Evolutionary conservation across 1,140 invertebrate species (phyloP), one percentile per base, ranked within the genome.

Genomic region (Samia ricini): DNA sequence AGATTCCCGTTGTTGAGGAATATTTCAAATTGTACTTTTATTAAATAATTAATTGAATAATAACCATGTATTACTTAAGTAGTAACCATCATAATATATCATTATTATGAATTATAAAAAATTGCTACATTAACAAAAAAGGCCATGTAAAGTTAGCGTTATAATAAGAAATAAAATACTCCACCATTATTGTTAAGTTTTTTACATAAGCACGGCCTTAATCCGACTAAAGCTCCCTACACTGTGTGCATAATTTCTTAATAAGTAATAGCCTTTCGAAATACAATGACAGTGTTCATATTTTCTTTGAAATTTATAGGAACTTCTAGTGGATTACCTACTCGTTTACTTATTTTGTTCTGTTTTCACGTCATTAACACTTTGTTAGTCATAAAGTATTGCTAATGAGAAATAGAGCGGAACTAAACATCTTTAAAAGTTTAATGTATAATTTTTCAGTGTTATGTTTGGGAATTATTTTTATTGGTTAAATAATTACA

Each of bases 311-410:
- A 74, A 80, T 82, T 80, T 79, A 84, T 79, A 71, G 76, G 67
- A 63, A 71, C 62, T 76, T 71, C 67, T 68, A 72, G 65, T 60
- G 69, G 71, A 71, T 67, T 73, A 63, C 61, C 62, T 61, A 71
- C 56, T 60, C 70, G 67, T 80, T 78, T 79, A 82, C 83, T 81
- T 83, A 81, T 81, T 78, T 84, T 81, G 75, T 76, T 66, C 72
- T 83, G 81, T 82, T 85, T 85, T 72, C 71, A 75, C 66, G 69
- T 81, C 72, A 79, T 76, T 81, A 72, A 76, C 71, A 80, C 78
- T 78, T 68, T 66, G 63, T 66, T 66, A 72, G 71, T 74, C 74
- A 73, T 76, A 62, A 72, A 50, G 73, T 77, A 81, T 71, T 81
- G 75, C 69, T 77, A 77, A 80, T 79, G 61, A 64, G 51, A 65